Base-by-base conservation (phyloP, 1,140 invertebrate genomes). In the Drosophila sulfurigaster region DNA sequence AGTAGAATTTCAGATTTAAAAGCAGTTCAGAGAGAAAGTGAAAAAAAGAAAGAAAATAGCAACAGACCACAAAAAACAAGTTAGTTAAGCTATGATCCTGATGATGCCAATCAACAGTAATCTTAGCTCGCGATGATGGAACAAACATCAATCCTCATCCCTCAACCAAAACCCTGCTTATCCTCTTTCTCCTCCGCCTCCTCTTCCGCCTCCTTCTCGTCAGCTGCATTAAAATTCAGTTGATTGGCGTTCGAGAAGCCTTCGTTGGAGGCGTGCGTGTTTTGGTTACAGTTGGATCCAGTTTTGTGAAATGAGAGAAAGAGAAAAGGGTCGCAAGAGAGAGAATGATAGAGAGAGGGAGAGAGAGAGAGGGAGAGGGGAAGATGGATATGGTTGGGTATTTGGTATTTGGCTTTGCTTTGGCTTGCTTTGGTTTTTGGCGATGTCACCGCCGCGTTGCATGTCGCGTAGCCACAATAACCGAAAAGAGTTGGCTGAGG, bases 381-480 rank as follows among this genome's bases (percentile, higher is more conserved):
- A 43, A 43, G 13, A 3, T 1, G 58, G 51, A 51, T 30, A 45
- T 48, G 13, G 49, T n/a, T 41, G 45, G 13, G 41, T 64, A 28
- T 45, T 48, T 15, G 15, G 13, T 10, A 25, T 20, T 67, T 56
- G 35, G 64, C 30, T 62, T 62, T 41, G 54, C 56, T 75, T 71
- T 75, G 51, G 59, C 67, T 83, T 87, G 49, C 54, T 75, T 71
- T 75, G 51, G 59, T 71, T 85, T 87, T 89, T 72, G 83, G 83
- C 80, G 83, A 87, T 87, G 83, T 87, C 83, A 87, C 83, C 83
- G 85, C 83, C 83, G 83, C 83, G 74, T 87, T 87, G 81, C 81
- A 83, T 83, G 81, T 85, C 81, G 69, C 57, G 51, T 62, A 71
- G 78, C 65, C 80, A 82, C 75, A 82, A 66, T 64, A 72, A 66